These are phyloP conservation scores for Diachasmimorpha longicaudata DNA, from an alignment of 1,140 invertebrate species.

Conservation along the genomic window DNA sequence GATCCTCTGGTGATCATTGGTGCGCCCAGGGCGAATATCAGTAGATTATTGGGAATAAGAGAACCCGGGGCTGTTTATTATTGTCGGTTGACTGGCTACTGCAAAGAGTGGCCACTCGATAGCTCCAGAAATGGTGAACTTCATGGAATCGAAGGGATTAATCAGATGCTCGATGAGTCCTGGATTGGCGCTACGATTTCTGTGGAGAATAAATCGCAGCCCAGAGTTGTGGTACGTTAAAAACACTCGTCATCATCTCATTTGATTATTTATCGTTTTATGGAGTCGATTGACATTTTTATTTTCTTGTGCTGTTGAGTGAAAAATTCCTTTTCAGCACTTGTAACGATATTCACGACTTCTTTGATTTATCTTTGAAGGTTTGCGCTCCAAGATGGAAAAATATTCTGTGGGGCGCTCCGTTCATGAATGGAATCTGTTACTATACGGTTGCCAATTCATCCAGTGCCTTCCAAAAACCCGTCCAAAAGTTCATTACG, in stretches of 20 bases:
- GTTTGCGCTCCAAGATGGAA: slow-evolving; percentile 47
- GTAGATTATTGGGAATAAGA: slow-evolving; percentile 3
- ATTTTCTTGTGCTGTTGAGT: neutral
- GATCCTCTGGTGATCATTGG: slow-evolving; percentile 39
- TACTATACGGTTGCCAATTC: slow-evolving; percentile 43
- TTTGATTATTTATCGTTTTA: neutral
- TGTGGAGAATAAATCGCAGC: slow-evolving; percentile 33
- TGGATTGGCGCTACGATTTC: slow-evolving; percentile 45
- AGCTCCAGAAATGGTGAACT: slow-evolving; percentile 8
- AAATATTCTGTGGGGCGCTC: slow-evolving; percentile 17
- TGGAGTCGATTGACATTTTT: neutral
- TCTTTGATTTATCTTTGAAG: slow-evolving; percentile 24
- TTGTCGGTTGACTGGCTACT: slow-evolving; percentile 30
- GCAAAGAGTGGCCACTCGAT: slow-evolving; percentile 23
- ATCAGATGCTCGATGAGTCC: slow-evolving; percentile 34
- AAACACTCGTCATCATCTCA: neutral
- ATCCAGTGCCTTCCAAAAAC: slow-evolving; percentile 24
- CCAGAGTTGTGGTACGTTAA: slow-evolving; percentile 41
- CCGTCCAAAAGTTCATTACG: slow-evolving; percentile 18
- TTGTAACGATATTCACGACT: too few species aligned
- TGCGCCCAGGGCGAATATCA: slow-evolving; percentile 44
- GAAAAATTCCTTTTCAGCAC: too few species aligned
- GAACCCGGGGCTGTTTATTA: slow-evolving; percentile 46
- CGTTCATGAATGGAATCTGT: slow-evolving; percentile 58
- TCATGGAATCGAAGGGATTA: neutral